A percentile compares a stretch with the other conserved stretches of the same genome.
Conservation (phyloP, 2,888 invertebrate species). For the Macrosiphum euphorbiae region DNA sequence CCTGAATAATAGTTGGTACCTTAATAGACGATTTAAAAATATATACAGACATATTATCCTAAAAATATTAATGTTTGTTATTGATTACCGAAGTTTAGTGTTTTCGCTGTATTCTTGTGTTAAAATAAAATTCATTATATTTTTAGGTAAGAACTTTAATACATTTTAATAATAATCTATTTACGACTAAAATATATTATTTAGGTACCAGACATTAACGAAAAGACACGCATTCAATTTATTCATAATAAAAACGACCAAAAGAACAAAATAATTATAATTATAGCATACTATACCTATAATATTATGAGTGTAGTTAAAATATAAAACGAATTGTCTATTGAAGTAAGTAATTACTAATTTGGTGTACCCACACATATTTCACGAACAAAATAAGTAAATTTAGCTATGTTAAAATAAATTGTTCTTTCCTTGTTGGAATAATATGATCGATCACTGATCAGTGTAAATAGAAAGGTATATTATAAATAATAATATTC, state of each 20-base stretch:
- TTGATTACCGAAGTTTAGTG: not conserved
- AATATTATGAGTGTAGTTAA: not conserved
- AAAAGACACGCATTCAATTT: not conserved
- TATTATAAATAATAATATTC: not conserved
- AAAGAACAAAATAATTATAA: not conserved
- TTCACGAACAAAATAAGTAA: too few relatives aligned
- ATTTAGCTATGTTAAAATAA: not conserved
- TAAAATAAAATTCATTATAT: not conserved
- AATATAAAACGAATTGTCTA: too few relatives aligned
- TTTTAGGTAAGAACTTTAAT: not conserved
- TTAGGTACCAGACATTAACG: not conserved
- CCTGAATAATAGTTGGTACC: not conserved
- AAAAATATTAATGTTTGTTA: not conserved
- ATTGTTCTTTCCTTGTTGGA: not conserved
- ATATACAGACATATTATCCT: not conserved
- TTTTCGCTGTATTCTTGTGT: not conserved
- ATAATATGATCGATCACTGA: not conserved
- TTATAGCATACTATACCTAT: too few relatives aligned
- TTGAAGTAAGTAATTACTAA: not conserved
- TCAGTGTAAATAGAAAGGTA: too few relatives aligned
- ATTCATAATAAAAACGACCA: not conserved
- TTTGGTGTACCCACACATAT: not conserved
- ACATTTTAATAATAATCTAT: not conserved
- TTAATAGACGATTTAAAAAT: not conserved
- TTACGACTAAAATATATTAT: not conserved